Conservation (phyloP, 1,140 invertebrate species). For the Oncopeltus fasciatus region DNA sequence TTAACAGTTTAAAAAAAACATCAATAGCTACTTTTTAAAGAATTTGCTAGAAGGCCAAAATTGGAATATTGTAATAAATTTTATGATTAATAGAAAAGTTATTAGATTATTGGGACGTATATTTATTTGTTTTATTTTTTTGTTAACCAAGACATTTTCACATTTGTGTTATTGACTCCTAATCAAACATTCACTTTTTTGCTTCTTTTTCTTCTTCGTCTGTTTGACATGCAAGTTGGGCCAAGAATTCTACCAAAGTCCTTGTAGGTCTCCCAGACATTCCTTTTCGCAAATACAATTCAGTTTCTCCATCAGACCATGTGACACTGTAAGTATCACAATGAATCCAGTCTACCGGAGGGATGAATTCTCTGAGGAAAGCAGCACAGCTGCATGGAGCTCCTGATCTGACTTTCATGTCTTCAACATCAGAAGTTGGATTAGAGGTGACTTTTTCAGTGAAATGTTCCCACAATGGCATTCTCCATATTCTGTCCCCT, state of each 20-base stretch:
- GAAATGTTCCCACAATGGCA: conserved; percentile 46
- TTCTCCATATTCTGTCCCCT: conserved; percentile 49
- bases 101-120: too few relatives aligned
- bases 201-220: not conserved
- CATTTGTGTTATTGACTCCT: too few relatives aligned
- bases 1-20: too few relatives aligned
- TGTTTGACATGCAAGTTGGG: conserved; percentile 24
- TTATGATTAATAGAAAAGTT: too few relatives aligned
- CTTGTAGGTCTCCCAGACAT: conserved; percentile 70
- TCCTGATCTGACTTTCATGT: conserved; percentile 24
- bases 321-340: conserved; percentile 42
- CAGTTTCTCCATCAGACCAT: conserved; percentile 41
- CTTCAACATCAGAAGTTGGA: conserved; percentile 18
- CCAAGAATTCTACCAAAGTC: conserved; percentile 61
- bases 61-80: too few relatives aligned
- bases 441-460: conserved; percentile 34
- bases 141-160: too few relatives aligned
- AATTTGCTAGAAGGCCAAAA: too few relatives aligned
- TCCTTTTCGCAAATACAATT: conserved; percentile 50
- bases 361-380: conserved; percentile 43
- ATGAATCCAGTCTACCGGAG: conserved; percentile 38
- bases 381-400: conserved; percentile 40
- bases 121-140: too few relatives aligned
- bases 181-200: not conserved
- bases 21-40: too few relatives aligned